These are phyloP conservation scores for Scomber japonicus DNA, from an alignment of 2,113 vertebrate species.

Conservation along the genomic window DNA sequence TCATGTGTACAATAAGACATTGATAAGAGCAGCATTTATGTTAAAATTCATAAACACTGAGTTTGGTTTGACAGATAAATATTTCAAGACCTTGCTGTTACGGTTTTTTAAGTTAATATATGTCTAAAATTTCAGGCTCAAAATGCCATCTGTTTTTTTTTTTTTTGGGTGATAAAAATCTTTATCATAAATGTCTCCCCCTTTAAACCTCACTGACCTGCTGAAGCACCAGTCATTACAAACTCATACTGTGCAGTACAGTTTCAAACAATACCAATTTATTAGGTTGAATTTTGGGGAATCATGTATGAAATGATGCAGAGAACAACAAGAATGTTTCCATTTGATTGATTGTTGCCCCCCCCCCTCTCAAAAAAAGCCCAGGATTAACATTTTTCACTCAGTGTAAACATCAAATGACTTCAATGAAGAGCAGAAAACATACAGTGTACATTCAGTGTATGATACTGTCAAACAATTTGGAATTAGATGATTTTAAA, in stretches of 20 bases:
- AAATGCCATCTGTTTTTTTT: background rate
- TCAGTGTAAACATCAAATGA: too few species aligned
- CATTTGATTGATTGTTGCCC: too few species aligned
- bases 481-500: background rate
- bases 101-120: background rate
- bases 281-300: too few species aligned
- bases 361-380: too few species aligned
- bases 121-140: background rate
- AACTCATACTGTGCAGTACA: background rate
- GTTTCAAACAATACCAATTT: too few species aligned
- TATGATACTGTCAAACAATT: background rate
- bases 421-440: too few species aligned
- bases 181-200: background rate
- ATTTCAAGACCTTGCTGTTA: background rate
- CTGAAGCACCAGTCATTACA: too few species aligned
- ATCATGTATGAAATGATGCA: background rate
- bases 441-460: too few species aligned
- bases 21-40: background rate
- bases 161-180: background rate
- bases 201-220: background rate
- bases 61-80: background rate
- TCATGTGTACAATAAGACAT: slow-evolving; percentile 10
- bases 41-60: slow-evolving; percentile 16
- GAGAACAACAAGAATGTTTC: background rate
- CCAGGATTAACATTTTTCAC: too few species aligned